A percentile compares a stretch with the other conserved stretches of the same genome.
phyloP scores from a whole-genome alignment of 2,113 vertebrate genomes.

The Asarcornis scutulata region DNA sequence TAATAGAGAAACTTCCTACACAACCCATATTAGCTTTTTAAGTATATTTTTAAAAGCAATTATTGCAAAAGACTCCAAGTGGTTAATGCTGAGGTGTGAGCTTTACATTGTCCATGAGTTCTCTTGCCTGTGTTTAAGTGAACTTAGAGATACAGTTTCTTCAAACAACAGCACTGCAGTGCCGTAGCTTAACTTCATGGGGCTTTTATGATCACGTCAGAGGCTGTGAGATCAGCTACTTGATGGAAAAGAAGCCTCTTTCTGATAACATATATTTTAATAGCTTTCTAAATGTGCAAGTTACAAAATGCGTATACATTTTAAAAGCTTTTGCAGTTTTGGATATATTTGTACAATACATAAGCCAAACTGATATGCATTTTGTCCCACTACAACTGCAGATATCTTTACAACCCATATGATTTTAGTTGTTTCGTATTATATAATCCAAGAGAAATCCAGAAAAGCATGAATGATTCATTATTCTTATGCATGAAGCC shows the following conservation, averaged over 20 bases:
- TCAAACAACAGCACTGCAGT: neutral
- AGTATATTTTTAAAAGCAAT: neutral
- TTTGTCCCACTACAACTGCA: neutral
- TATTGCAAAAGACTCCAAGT: neutral
- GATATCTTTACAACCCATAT: neutral
- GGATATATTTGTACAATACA: neutral
- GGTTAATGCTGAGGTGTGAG: neutral
- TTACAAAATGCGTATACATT: fast-evolving
- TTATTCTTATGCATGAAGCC: neutral
- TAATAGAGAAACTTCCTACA: neutral
- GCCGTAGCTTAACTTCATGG: neutral
- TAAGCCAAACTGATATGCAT: neutral
- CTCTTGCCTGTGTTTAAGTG: no score
- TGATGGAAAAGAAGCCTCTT: neutral
- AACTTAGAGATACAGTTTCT: neutral
- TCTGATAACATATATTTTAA: neutral
- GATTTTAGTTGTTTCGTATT: neutral
- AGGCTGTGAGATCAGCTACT: neutral
- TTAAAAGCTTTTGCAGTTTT: neutral
- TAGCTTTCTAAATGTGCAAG: neutral
- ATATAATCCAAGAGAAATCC: neutral
- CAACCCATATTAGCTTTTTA: neutral
- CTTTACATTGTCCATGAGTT: neutral
- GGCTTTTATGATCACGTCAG: neutral
- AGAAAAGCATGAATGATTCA: neutral